Percentiles rank a stretch among this genome's conserved stretches.
These are phyloP conservation scores for Nebria salina DNA, from an alignment of 2,888 invertebrate species.

Conservation along the genomic window DNA sequence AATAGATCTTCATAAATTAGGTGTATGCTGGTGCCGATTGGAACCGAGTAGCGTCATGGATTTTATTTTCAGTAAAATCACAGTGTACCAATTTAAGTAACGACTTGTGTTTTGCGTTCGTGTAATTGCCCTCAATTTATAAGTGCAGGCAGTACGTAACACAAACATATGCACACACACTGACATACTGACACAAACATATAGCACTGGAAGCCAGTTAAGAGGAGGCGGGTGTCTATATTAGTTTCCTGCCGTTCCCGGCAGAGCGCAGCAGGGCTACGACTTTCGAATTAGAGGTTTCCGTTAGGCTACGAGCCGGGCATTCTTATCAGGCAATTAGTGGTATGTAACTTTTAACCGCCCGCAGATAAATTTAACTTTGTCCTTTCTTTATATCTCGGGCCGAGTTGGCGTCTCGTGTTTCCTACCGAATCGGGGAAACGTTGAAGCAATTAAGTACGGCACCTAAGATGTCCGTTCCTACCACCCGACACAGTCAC, in stretches of 20 bases:
- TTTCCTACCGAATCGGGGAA: constrained; percentile 34
- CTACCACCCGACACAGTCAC: too few species aligned
- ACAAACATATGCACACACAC: background rate
- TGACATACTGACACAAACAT: background rate
- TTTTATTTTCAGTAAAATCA: constrained; percentile 15
- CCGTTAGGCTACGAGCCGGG: constrained; percentile 56
- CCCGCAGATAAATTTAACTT: constrained; percentile 47
- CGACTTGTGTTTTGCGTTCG: constrained; percentile 36
- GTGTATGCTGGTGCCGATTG: background rate
- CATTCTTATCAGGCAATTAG: constrained; percentile 61
- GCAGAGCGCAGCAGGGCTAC: constrained; percentile 35
- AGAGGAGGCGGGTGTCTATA: constrained; percentile 40
- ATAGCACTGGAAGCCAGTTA: constrained; percentile 6
- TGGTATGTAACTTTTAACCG: constrained; percentile 55
- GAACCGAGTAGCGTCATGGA: background rate
- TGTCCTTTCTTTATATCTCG: constrained; percentile 45
- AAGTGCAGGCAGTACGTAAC: constrained; percentile 23
- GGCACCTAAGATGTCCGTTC: constrained; percentile 17
- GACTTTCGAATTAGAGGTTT: constrained; percentile 55
- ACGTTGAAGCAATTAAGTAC: constrained; percentile 37
- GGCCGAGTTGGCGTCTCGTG: constrained; percentile 18
- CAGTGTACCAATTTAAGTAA: constrained; percentile 23
- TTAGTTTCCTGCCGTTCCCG: constrained; percentile 42
- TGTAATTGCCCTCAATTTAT: constrained; percentile 44
- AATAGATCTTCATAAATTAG: background rate